Evolutionary conservation across 1,140 invertebrate species (phyloP), one percentile per base, ranked within the genome.

Genomic region (Lasioglossum baleicum): DNA sequence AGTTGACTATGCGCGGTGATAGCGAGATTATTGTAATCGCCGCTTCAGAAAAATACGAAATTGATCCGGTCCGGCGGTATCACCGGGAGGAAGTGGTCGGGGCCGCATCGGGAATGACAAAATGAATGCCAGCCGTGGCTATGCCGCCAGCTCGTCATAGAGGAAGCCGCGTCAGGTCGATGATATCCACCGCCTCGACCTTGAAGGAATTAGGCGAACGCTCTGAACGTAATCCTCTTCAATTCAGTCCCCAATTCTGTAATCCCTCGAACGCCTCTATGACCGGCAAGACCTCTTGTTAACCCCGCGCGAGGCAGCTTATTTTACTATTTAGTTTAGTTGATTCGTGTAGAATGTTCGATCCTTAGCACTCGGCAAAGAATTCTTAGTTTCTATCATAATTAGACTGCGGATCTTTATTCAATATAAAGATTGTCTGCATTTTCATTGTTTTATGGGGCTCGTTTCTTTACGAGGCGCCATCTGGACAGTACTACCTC

Each of bases 61-160:
- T 79, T 48, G 68, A 72, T 78, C 48, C 58, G 75, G 35, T 17
- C 35, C 35, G 35, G 35, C 26, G 26, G 26, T 26, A 26, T 26
- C 13, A 53, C 3, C 22, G 68, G 13, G n/a, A 64, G 76, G 68
- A 78, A 56, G 60, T 65, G 31, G 15, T 11, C 7, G 48, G 20
- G 15, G 60, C 15, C 69, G 61, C 69, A 73, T 79, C 22, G 48
- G 42, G 48, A 79, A 79, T 79, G 66, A 79, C 35, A 56, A 73
- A 73, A 73, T 79, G 73, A 48, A 40, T 10, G 64, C 20, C 20
- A 0, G 42, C 13, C 42, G 56, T 20, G 42, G 35, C 35, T 5
- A 35, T 35, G 35, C 35, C 35, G 35, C 2, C 35, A 20, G 65
- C 4, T 61, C 40, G 66, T 60, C 63, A 48, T 61, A 40, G 53